Conservation (phyloP, 2,113 vertebrate species). For the Carassius carassius region DNA sequence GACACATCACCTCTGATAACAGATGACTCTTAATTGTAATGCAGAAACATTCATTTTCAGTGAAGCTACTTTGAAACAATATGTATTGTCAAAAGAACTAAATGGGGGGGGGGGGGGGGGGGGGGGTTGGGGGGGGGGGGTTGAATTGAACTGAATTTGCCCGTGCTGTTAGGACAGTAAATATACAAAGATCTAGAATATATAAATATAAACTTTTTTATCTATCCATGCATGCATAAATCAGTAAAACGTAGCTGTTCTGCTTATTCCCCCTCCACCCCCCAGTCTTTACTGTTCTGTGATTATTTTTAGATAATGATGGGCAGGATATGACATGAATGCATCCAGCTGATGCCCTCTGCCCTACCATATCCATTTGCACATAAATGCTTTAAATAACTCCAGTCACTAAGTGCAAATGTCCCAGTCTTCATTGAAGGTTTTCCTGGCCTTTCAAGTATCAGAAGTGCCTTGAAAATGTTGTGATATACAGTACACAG, state of each 20-base stretch:
- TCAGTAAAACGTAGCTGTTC: background rate
- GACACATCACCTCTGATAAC: too few species aligned
- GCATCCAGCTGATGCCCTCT: slow-evolving; percentile 27
- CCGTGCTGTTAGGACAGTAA: too few species aligned
- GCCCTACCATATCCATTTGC: slow-evolving; percentile 23
- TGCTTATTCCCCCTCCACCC: background rate
- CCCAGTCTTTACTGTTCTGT: background rate
- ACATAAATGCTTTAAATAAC: slow-evolving; percentile 25
- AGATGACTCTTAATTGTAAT: too few species aligned
- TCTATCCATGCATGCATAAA: background rate
- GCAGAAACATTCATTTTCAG: too few species aligned
- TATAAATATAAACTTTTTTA: background rate
- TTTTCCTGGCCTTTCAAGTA: slow-evolving; percentile 6
- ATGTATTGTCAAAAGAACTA: too few species aligned
- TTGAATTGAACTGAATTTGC: too few species aligned
- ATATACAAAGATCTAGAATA: background rate
- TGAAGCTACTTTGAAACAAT: too few species aligned
- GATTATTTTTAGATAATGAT: slow-evolving; percentile 13
- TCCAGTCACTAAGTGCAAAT: slow-evolving; percentile 27
- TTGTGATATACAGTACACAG: background rate
- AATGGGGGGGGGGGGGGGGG: too few species aligned
- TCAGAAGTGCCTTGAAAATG: background rate
- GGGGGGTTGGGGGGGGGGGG: too few species aligned
- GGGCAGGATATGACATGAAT: background rate
- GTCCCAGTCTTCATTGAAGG: background rate